phyloP scores from a whole-genome alignment of 2,113 vertebrate genomes.

The Siniperca knerii region DNA sequence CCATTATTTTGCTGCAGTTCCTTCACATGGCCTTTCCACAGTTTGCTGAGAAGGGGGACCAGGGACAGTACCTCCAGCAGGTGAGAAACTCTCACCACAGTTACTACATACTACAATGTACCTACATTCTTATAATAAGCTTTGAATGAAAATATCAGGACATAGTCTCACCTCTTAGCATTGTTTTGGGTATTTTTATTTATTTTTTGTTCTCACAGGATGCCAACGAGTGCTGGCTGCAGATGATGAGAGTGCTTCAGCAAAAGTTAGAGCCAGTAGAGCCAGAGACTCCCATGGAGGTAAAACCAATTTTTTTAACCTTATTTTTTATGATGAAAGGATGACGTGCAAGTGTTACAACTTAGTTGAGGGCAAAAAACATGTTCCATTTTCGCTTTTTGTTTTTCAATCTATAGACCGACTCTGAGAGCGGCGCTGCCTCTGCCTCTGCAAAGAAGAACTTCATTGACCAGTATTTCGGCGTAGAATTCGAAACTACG shows the following conservation, averaged over 20 bases:
- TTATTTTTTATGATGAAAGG: background rate
- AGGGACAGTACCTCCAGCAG: constrained; percentile 99
- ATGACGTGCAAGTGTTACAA: background rate
- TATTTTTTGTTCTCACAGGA: constrained; percentile 83
- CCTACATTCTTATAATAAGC: background rate
- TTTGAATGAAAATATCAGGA: background rate
- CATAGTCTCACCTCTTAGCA: background rate
- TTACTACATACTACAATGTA: no score
- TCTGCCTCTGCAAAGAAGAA: constrained; percentile 93
- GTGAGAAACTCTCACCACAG: constrained; percentile 74
- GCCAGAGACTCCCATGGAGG: constrained; percentile 92
- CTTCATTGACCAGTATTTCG: constrained; percentile 98
- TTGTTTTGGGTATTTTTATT: background rate
- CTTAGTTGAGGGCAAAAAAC: background rate
- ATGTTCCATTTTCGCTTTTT: background rate
- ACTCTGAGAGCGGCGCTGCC: constrained; percentile 76
- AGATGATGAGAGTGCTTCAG: constrained; percentile 97
- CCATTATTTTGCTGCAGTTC: constrained; percentile 98
- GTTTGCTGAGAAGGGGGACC: constrained; percentile 98
- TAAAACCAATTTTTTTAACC: constrained; percentile 57
- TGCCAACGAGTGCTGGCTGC: constrained; percentile 98
- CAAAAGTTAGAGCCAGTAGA: constrained; percentile 95
- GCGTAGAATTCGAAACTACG: constrained; percentile 96
- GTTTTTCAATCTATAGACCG: constrained; percentile 68
- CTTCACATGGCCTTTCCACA: constrained; percentile 99